phyloP scores from a whole-genome alignment of 53 echinoderm and acorn worm species.

The Patiria pectinifera region DNA sequence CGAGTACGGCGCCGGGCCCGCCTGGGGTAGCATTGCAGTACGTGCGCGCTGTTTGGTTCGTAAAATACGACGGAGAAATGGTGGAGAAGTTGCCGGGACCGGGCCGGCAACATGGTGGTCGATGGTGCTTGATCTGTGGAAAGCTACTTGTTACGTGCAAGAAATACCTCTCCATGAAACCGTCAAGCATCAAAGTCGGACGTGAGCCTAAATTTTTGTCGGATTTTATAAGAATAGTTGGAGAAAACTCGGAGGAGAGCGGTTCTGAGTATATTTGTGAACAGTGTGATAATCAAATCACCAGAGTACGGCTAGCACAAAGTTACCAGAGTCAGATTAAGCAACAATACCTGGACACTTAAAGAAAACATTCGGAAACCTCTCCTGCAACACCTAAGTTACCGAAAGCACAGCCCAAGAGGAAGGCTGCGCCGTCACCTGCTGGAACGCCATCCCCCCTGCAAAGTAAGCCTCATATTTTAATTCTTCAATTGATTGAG shows the following conservation, averaged over 20 bases:
- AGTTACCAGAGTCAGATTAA: neutral
- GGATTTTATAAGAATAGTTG: neutral
- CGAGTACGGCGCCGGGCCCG: too few species aligned
- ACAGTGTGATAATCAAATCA: neutral
- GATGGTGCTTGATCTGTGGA: conserved; percentile 1
- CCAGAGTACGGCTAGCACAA: neutral
- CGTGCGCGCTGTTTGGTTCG: too few species aligned
- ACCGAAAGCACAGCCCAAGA: neutral
- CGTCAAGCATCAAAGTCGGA: neutral
- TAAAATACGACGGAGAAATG: too few species aligned
- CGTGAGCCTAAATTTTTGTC: neutral
- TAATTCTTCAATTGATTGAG: neutral
- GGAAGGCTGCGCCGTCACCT: neutral
- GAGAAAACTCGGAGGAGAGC: neutral
- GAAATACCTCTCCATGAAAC: conserved; percentile 8
- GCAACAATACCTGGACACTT: neutral
- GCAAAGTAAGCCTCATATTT: neutral
- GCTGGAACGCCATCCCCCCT: neutral
- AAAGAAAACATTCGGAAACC: neutral
- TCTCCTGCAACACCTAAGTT: neutral
- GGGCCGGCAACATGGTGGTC: neutral
- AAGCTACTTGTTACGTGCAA: neutral
- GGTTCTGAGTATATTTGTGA: neutral
- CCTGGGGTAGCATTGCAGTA: too few species aligned
- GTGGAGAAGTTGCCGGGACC: neutral